Base-by-base conservation (phyloP, 1,140 invertebrate species). In the Patella vulgata region DNA sequence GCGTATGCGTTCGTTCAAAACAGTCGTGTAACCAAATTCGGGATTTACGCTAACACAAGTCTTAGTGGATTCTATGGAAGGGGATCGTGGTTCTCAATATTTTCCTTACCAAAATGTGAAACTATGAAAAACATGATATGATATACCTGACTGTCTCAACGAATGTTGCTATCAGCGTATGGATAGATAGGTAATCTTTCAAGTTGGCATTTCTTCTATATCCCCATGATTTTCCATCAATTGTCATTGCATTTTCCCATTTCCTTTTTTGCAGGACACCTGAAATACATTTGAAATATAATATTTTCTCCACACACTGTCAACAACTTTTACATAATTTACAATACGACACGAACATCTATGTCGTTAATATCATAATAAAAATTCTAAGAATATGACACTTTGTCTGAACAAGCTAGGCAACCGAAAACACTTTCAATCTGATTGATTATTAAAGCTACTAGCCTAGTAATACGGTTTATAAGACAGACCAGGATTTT, bases 51-150 rank as follows among this genome's bases (percentile, higher is more conserved):
- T 9, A 46, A 19, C n/a, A 46, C 25, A 17, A 46, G 8, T 9
- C 43, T 40, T 40, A 11, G 39, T 40, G 9, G 9, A 9, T 40
- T 11, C 39, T 40, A 9, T 40, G 9, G n/a, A 40, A 40, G 9
- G 9, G 39, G n/a, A 40, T 40, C 9, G 9, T n/a, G n/a, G 39
- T 40, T n/a, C 9, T 40, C n/a, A 11, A 9, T 11, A 11, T 0
- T 97, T 84, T 60, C 94, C 86, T 76, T 97, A 93, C 86, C 96
- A 89, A 80, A 92, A 96, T 75, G 97, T 93, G 39, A 40, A 9
- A 40, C 39, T 11, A 11, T 40, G 39, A 40, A 40, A 40, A 40
- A 46, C 25, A 19, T 8, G 43, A 5, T 9, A 46, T 25, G 19
- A 50, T 4, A 33, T 65, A 78, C 74, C 78, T 78, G 36, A 97